These are phyloP conservation scores for Eriosoma lanigerum DNA, from an alignment of 1,140 invertebrate genomes.

Conservation along the genomic window DNA sequence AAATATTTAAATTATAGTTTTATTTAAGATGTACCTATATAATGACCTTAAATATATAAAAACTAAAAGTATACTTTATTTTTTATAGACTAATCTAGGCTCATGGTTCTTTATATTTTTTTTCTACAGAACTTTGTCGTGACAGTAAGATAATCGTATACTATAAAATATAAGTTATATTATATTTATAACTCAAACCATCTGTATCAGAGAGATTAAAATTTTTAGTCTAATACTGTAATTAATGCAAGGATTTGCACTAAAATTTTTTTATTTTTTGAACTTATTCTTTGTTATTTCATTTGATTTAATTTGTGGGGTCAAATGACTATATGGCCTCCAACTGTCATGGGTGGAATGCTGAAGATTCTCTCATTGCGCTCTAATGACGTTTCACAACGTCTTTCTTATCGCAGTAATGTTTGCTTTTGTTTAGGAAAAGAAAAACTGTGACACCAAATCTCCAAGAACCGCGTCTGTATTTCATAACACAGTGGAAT, in stretches of 20 bases:
- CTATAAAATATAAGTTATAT: not conserved
- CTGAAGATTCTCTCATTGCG: conserved; percentile 42
- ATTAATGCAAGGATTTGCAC: conserved; percentile 26
- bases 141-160: too few relatives aligned
- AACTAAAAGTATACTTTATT: not conserved
- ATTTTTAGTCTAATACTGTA: not conserved
- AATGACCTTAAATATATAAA: conserved; percentile 14
- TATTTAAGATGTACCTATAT: not conserved
- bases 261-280: not conserved
- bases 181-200: too few relatives aligned
- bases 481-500: conserved; percentile 46
- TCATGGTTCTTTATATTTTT: not conserved
- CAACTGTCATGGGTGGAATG: conserved; percentile 28
- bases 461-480: conserved; percentile 12
- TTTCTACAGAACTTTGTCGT: too few relatives aligned
- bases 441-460: conserved; percentile 45
- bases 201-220: not conserved
- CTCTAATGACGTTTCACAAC: conserved; percentile 50
- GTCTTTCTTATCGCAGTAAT: conserved; percentile 20
- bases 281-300: conserved; percentile 24
- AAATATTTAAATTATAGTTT: not conserved
- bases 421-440: conserved; percentile 41
- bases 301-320: conserved; percentile 25
- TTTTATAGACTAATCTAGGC: not conserved
- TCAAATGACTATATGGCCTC: conserved; percentile 10